Evolutionary conservation across 2,797 vertebrate genomes (phyloP).

Genomic region (Melanotaenia parkinsoni): DNA sequence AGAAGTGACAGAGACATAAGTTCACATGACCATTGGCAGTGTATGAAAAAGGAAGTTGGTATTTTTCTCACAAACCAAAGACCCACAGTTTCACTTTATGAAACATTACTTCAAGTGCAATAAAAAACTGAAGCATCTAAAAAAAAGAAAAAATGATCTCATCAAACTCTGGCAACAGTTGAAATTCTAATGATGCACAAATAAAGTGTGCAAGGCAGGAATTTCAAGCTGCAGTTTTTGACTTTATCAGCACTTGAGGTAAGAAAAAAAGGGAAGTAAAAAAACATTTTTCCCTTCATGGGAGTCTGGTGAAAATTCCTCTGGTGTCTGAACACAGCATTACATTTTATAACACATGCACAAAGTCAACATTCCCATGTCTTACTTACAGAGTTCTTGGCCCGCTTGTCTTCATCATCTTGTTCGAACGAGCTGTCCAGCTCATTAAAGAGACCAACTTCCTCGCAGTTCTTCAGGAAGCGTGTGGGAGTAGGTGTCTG

Average conservation of each 20-base stretch:
- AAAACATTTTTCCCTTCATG: slow-evolving; percentile 12
- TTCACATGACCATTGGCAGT: neutral
- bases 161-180: slow-evolving; percentile 11
- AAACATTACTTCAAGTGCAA: slow-evolving; percentile 6
- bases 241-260: slow-evolving; percentile 28
- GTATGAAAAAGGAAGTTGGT: slow-evolving; percentile 29
- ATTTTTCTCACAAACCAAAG: slow-evolving; percentile 28
- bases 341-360: neutral
- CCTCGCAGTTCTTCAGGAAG: slow-evolving; percentile 99
- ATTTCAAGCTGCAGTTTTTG: slow-evolving; percentile 16
- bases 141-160: neutral
- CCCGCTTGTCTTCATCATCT: slow-evolving; percentile 92
- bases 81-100: slow-evolving; percentile 3
- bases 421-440: slow-evolving; percentile 94
- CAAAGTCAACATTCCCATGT: slow-evolving; percentile 27
- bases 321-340: slow-evolving; percentile 9
- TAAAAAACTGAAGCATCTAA: slow-evolving; percentile 11
- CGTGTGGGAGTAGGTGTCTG: slow-evolving; percentile 98
- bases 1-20: slow-evolving; percentile 17
- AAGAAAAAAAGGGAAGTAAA: slow-evolving; percentile 41
- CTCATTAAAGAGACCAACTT: slow-evolving; percentile 97
- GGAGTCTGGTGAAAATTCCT: slow-evolving; percentile 17
- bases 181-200: neutral
- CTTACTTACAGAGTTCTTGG: slow-evolving; percentile 81
- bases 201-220: slow-evolving; percentile 13